Conservation (phyloP, 2,113 vertebrate species). For the Trematocara stigmaticum region DNA sequence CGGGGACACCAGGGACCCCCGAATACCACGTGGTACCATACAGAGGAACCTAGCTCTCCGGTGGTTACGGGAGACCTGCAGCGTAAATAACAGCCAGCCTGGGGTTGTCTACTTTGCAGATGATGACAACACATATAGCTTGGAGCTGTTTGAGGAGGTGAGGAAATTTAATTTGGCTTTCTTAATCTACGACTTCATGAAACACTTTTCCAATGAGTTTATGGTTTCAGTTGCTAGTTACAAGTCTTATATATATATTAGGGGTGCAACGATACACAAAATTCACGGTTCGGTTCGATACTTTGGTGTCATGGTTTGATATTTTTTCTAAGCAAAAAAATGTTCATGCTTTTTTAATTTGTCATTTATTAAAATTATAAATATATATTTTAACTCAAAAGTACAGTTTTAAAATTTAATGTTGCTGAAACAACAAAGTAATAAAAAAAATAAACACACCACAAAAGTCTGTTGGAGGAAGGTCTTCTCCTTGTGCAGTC, state of each 20-base stretch:
- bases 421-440: too few species aligned
- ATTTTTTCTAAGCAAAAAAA: too few species aligned
- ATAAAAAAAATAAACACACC: too few species aligned
- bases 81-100: conserved; percentile 57
- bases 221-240: neutral
- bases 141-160: conserved; percentile 95
- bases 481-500: too few species aligned
- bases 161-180: neutral
- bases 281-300: too few species aligned
- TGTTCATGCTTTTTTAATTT: too few species aligned
- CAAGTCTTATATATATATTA: accelerated
- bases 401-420: too few species aligned
- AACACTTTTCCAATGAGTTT: neutral
- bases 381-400: too few species aligned
- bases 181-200: neutral
- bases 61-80: conserved; percentile 84
- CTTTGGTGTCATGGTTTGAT: too few species aligned
- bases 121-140: conserved; percentile 94
- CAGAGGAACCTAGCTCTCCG: conserved; percentile 89
- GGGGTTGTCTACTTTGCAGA: conserved; percentile 94
- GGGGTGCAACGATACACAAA: too few species aligned
- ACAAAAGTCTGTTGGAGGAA: too few species aligned
- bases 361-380: too few species aligned
- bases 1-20: conserved; percentile 47
- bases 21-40: conserved; percentile 82